Evolutionary conservation across 2,888 invertebrate genomes (phyloP), one percentile per base, ranked within the genome.

Genomic region (Mythimna pallens): DNA sequence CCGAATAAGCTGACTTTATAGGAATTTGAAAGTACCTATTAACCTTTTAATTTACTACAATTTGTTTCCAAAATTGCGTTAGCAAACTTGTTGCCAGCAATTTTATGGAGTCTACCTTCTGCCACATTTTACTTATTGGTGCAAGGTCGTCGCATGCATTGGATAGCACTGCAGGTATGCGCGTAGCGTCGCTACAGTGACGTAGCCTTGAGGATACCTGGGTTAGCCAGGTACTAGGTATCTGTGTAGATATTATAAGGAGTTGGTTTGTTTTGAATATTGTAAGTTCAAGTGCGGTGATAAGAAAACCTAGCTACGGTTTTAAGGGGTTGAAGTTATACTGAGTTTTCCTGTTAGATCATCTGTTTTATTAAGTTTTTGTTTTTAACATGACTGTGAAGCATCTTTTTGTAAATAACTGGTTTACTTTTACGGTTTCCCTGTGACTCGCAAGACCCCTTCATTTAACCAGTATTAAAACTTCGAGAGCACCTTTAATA

Each of bases 61-160:
- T 36, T 30, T 1, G 3, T 43, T 47, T 47, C 0, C 6, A 47
- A 47, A 6, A 47, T 0, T 47, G 3, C 17, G 10, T 47, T 47
- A 0, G 47, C 47, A 6, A 47, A 5, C 6, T 17, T 6, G 20
- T 47, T 47, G 20, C 17, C 47, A 47, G 17, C n/a, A 25, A 20
- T 40, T 43, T 50, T 50, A 25, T 57, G 0, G 8, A 57, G 8
- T 67, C 0, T 17, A 36, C n/a, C 65, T 81, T 81, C 73, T 73
- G 50, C 1, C 17, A 0, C 3, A 0, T 6, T 0, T 12, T 17
- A 7, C 14, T 36, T 43, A 4, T 22, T 54, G 63, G 22, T 65
- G 67, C 80, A 81, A 81, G 73, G 70, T 81, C 81, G 81, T 81
- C 58, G 81, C 81, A 81, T 81, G 80, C 80, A 81, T 81, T 34